phyloP scores from a whole-genome alignment of 2,113 vertebrate genomes.

The Anas platyrhynchos region DNA sequence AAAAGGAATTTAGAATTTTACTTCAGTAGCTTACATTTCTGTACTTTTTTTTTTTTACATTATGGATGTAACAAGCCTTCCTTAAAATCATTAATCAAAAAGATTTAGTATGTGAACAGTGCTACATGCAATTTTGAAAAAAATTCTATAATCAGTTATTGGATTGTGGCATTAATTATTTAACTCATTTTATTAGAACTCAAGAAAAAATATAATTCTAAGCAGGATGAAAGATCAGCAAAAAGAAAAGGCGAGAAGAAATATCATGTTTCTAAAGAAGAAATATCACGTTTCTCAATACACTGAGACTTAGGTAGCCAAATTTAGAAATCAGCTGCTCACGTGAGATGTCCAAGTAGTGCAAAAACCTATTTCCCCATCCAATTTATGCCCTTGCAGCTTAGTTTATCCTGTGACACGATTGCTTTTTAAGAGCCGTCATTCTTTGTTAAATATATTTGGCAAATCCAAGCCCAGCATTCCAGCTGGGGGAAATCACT shows the following conservation, averaged over 20 bases:
- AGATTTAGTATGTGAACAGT: conserved; percentile 56
- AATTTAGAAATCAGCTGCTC: not conserved
- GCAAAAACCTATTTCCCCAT: not conserved
- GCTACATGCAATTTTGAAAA: conserved; percentile 27
- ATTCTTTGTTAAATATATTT: conserved; percentile 23
- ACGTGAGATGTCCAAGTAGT: not conserved
- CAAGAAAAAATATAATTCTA: conserved; percentile 38
- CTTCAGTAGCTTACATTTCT: not conserved
- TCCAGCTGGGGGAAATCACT: conserved; percentile 37
- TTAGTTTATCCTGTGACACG: not conserved
- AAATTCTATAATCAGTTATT: conserved; percentile 70
- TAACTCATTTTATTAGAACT: conserved; percentile 64
- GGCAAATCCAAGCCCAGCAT: not conserved
- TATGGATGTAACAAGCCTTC: conserved; percentile 48
- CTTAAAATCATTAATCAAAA: conserved; percentile 66
- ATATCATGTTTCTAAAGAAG: not conserved
- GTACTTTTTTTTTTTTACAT: not conserved
- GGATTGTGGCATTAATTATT: conserved; percentile 70
- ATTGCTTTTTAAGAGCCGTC: conserved; percentile 1
- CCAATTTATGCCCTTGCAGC: not conserved
- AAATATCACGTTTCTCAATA: not conserved
- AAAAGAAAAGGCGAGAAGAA: conserved; percentile 20
- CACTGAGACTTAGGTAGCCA: not conserved
- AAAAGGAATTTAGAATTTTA: conserved; percentile 37
- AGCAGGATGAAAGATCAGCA: conserved; percentile 32